Percentiles rank a stretch among this genome's conserved stretches.
phyloP scores from a whole-genome alignment of 2,888 invertebrate species.

The Netelia inedita region DNA sequence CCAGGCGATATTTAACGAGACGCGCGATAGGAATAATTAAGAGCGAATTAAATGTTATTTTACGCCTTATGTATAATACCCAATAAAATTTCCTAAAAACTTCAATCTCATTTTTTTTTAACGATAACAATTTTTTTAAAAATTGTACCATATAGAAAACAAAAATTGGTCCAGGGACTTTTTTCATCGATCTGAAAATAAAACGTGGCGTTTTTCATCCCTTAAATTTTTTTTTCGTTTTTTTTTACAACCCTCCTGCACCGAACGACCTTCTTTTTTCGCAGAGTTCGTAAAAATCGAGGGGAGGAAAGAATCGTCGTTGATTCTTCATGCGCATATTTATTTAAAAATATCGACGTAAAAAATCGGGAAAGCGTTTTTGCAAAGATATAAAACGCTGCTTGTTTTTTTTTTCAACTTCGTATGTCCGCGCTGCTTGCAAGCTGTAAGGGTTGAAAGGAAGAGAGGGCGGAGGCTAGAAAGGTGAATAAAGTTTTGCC shows the following conservation, averaged over 20 bases:
- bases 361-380: conserved; percentile 2
- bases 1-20: conserved; percentile 33
- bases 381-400: conserved; percentile 16
- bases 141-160: neutral
- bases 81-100: neutral
- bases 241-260: neutral
- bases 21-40: conserved; percentile 49
- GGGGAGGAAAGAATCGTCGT: neutral
- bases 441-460: neutral
- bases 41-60: conserved; percentile 22
- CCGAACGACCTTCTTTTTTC: conserved; percentile 1
- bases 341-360: conserved; percentile 12
- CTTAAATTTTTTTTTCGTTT: neutral
- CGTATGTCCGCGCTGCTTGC: neutral
- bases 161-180: neutral
- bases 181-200: neutral
- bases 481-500: conserved; percentile 56
- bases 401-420: conserved; percentile 9
- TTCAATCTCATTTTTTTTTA: neutral
- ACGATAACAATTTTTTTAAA: neutral
- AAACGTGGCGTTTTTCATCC: neutral
- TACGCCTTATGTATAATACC: neutral
- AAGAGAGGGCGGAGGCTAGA: neutral
- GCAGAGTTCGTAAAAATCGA: conserved; percentile 1
- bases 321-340: conserved; percentile 53